phyloP scores from a whole-genome alignment of 2,797 vertebrate species.

The Sciurus carolinensis region DNA sequence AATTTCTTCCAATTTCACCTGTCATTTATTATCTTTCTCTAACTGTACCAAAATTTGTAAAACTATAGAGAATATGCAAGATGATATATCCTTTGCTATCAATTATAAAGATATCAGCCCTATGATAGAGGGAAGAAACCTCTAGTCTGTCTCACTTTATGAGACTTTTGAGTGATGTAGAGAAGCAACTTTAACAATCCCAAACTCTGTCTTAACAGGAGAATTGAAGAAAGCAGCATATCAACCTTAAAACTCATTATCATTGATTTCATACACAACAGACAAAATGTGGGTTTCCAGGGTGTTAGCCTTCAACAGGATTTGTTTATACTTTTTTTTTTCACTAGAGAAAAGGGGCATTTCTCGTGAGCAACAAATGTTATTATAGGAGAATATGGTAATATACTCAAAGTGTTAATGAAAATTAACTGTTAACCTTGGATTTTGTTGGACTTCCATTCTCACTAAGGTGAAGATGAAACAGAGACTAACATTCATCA shows the following conservation, averaged over 20 bases:
- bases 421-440: background rate
- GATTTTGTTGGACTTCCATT: background rate
- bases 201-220: background rate
- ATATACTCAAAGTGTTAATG: background rate
- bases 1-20: background rate
- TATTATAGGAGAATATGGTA: background rate
- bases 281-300: background rate
- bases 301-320: background rate
- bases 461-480: background rate
- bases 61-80: background rate
- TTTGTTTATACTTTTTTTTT: background rate
- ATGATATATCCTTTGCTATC: background rate
- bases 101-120: background rate
- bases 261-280: background rate
- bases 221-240: background rate
- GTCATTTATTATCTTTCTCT: background rate
- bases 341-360: background rate
- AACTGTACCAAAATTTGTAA: background rate
- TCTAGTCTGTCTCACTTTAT: background rate
- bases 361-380: conserved; percentile 31
- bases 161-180: background rate
- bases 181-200: background rate
- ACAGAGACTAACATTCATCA: background rate
- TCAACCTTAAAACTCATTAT: background rate
- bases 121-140: background rate